Percentiles rank a stretch among this genome's conserved stretches.
Evolutionary conservation across 53 echinoderm and acorn worm species (phyloP).

Genomic region (Patiria pectinifera): DNA sequence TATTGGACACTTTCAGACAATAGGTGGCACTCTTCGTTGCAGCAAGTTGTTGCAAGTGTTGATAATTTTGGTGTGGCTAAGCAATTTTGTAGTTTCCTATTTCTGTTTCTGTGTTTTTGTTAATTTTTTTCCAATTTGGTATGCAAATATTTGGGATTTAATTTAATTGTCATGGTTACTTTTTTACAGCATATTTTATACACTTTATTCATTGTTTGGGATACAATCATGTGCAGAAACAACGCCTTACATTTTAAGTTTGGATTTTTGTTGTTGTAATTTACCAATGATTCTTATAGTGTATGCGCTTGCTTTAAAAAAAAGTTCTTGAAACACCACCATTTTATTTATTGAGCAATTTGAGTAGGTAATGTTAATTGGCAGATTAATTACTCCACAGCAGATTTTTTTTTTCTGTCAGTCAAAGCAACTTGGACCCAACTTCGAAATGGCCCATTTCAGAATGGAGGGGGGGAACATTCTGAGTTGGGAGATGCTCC

Average conservation of each 20-base stretch:
- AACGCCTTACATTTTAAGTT: too few species aligned
- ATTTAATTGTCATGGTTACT: background rate
- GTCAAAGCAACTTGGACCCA: too few species aligned
- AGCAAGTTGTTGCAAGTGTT: background rate
- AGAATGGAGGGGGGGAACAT: too few species aligned
- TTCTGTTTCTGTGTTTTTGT: conserved; percentile 12
- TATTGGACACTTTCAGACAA: too few species aligned
- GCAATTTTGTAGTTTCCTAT: background rate
- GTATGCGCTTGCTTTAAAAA: background rate
- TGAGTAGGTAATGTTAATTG: background rate
- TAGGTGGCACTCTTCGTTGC: too few species aligned
- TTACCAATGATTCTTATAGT: background rate
- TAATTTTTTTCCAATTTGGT: background rate
- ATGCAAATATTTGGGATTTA: conserved; percentile 17
- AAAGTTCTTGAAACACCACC: background rate
- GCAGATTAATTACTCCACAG: too few species aligned
- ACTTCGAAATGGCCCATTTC: too few species aligned
- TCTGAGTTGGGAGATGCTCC: too few species aligned
- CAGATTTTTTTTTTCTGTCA: too few species aligned
- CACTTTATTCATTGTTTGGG: too few species aligned
- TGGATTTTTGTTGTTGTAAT: background rate
- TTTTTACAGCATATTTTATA: too few species aligned
- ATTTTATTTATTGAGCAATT: background rate
- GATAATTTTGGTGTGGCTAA: background rate
- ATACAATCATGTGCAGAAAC: too few species aligned